These are phyloP conservation scores for Myrmecophaga tridactyla DNA, from an alignment of 2,113 vertebrate species.

Conservation along the genomic window DNA sequence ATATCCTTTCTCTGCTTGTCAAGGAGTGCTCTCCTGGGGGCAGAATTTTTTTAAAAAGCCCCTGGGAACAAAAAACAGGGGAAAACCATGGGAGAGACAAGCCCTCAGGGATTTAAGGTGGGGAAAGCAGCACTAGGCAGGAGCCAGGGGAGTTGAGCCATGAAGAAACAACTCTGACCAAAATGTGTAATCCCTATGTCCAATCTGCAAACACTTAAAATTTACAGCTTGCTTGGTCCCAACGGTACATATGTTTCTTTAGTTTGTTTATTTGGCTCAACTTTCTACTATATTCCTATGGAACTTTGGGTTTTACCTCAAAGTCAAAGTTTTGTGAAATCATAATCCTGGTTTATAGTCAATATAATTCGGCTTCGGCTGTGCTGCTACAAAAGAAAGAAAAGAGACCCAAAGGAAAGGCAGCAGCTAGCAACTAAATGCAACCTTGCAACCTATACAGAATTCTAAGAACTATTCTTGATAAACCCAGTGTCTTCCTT, in stretches of 20 bases:
- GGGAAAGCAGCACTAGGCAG: not conserved
- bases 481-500: not conserved
- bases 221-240: not conserved
- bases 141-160: not conserved
- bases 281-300: not conserved
- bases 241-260: not conserved
- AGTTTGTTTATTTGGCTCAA: not conserved
- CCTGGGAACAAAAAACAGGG: not conserved
- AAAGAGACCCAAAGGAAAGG: not conserved
- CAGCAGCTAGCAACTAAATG: not conserved
- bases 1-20: not conserved
- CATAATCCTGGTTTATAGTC: not conserved
- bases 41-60: not conserved
- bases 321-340: constrained; percentile 7
- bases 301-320: constrained; percentile 7
- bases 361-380: not conserved
- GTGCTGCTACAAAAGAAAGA: not conserved
- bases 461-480: not conserved
- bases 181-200: not conserved
- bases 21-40: not conserved
- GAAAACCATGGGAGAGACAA: not conserved
- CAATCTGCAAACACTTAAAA: not conserved
- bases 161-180: not conserved
- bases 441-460: not conserved
- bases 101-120: not conserved